Percentiles rank a stretch among this genome's conserved stretches.
phyloP scores from a whole-genome alignment of 2,113 vertebrate genomes.

The Strix uralensis region DNA sequence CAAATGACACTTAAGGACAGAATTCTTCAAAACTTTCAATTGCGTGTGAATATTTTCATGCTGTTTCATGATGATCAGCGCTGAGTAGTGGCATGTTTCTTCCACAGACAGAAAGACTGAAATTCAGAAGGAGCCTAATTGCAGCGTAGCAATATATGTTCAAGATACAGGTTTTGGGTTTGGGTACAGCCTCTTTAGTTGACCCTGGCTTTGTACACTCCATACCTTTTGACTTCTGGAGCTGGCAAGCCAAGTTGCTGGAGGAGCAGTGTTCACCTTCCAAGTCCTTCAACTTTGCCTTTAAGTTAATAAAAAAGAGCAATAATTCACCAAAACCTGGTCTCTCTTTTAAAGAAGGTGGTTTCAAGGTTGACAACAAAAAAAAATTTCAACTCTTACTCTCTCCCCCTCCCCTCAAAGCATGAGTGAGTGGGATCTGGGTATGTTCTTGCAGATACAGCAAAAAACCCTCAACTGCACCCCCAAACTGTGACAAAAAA shows the following conservation, averaged over 20 bases:
- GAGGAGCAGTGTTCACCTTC: not conserved
- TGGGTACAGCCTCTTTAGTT: not conserved
- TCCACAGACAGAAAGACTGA: not conserved
- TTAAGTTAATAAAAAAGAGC: not conserved
- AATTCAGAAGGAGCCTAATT: not conserved
- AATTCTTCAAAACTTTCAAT: not conserved
- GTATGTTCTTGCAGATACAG: not conserved
- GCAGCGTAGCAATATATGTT: not conserved
- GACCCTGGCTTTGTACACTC: not conserved
- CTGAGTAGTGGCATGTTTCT: not conserved
- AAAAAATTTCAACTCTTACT: not conserved
- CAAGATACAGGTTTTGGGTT: not conserved
- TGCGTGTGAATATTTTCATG: not conserved
- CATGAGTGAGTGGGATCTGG: not conserved
- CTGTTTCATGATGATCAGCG: not conserved
- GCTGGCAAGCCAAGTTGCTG: not conserved
- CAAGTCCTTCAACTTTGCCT: not conserved
- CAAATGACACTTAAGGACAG: not conserved
- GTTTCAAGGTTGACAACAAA: not conserved
- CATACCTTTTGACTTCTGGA: not conserved
- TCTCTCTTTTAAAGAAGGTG: not conserved
- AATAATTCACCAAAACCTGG: not conserved
- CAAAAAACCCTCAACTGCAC: rapidly evolving
- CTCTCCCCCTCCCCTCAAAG: not conserved
- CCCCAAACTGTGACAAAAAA: not conserved